Percentiles rank a stretch among this genome's conserved stretches.
These are phyloP conservation scores for Pempheris klunzingeri DNA, from an alignment of 2,797 vertebrate species.

Conservation along the genomic window DNA sequence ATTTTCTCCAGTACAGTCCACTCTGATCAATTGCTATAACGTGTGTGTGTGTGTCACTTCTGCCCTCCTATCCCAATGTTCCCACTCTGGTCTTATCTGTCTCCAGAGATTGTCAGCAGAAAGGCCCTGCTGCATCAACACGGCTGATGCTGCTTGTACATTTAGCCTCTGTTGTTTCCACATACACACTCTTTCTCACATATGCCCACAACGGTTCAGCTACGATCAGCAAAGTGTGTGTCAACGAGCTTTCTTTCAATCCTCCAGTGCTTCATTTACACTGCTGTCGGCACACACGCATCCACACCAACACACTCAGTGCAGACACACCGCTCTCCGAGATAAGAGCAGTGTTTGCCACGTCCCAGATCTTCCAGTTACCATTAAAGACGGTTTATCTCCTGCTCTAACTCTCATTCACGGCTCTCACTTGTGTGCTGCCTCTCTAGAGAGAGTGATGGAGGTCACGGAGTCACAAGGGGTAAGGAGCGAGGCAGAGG, in stretches of 20 bases:
- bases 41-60: constrained; percentile 46
- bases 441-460: constrained; percentile 65
- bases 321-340: constrained; percentile 55
- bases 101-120: constrained; percentile 50
- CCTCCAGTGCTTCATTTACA: constrained; percentile 63
- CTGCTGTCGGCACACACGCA: constrained; percentile 17
- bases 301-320: constrained; percentile 13
- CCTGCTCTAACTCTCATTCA: constrained; percentile 61
- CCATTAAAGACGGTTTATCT: constrained; percentile 80
- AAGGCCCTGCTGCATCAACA: constrained; percentile 50
- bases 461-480: constrained; percentile 62
- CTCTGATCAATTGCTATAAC: constrained; percentile 56
- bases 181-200: constrained; percentile 45
- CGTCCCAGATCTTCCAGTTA: constrained; percentile 78
- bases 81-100: constrained; percentile 63
- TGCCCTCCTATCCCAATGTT: constrained; percentile 45
- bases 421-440: constrained; percentile 44
- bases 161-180: constrained; percentile 48
- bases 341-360: constrained; percentile 79
- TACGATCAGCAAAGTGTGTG: constrained; percentile 56
- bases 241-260: constrained; percentile 52
- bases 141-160: constrained; percentile 30
- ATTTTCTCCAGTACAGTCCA: constrained; percentile 53
- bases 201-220: constrained; percentile 40
- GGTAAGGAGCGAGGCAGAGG: constrained; percentile 25